Percentiles rank a stretch among this genome's conserved stretches.
Conservation (phyloP, 2,888 invertebrate genomes). For the Stenichneumon culpator region DNA sequence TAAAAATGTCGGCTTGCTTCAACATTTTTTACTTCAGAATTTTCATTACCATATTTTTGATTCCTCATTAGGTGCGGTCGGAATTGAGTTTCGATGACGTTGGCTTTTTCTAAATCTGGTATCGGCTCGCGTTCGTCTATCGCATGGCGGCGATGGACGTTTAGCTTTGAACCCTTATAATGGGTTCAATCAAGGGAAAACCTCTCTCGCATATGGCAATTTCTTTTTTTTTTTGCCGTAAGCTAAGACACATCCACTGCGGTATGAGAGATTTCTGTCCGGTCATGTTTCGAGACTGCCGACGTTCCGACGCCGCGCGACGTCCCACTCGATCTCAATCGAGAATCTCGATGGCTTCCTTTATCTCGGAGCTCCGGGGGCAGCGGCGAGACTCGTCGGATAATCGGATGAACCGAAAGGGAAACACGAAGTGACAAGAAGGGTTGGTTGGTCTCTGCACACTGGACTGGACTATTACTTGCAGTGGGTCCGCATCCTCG, state of each 20-base stretch:
- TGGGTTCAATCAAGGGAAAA: neutral
- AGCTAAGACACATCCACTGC: no score
- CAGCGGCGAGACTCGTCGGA: slow-evolving; percentile 27
- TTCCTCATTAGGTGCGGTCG: no score
- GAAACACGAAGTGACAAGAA: slow-evolving; percentile 66
- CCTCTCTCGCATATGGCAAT: neutral
- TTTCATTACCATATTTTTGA: no score
- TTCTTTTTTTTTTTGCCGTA: neutral
- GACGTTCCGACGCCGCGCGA: slow-evolving; percentile 56
- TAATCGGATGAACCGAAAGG: slow-evolving; percentile 67
- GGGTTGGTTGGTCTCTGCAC: slow-evolving; percentile 35
- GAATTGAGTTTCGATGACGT: no score
- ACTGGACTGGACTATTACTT: slow-evolving; percentile 27
- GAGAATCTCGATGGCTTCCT: slow-evolving; percentile 63
- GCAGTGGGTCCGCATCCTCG: slow-evolving; percentile 44
- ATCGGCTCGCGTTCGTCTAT: no score
- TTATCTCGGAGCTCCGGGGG: slow-evolving; percentile 22
- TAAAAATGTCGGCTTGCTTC: no score
- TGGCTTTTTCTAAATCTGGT: no score
- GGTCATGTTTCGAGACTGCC: slow-evolving; percentile 37
- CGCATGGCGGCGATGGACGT: neutral
- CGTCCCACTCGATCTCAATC: slow-evolving; percentile 65
- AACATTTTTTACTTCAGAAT: neutral
- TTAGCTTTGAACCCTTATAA: neutral
- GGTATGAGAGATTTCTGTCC: slow-evolving; percentile 28